Percentiles rank a stretch among this genome's conserved stretches.
These are phyloP conservation scores for Momotus momota DNA, from an alignment of 2,797 vertebrate genomes.

Conservation along the genomic window DNA sequence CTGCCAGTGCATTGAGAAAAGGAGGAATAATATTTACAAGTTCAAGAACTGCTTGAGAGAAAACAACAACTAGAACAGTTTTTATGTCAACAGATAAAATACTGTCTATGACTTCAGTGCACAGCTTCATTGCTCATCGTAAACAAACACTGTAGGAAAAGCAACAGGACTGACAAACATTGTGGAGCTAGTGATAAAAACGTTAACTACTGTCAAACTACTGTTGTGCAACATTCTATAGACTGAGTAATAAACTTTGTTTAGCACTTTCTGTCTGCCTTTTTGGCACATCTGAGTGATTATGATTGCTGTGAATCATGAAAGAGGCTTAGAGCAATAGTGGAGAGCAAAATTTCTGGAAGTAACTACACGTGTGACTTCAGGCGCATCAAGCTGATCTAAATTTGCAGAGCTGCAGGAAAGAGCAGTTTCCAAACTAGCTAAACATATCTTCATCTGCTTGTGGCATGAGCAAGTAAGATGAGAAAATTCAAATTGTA, in stretches of 20 bases:
- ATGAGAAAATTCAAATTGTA: not conserved
- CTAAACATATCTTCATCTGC: not conserved
- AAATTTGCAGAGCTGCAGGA: not conserved
- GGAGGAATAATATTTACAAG: not conserved
- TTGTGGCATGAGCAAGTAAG: not conserved
- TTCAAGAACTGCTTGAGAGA: not conserved
- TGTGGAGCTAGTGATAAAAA: not conserved
- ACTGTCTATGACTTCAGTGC: not conserved
- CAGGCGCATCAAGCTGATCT: not conserved
- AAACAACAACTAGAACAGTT: not conserved
- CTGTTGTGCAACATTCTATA: not conserved
- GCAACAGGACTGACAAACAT: not conserved
- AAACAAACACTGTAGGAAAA: slow-evolving; percentile 10
- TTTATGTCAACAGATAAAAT: not conserved
- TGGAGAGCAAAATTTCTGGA: not conserved
- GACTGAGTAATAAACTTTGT: not conserved
- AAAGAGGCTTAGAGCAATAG: not conserved
- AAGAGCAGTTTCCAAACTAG: not conserved
- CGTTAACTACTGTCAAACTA: not conserved
- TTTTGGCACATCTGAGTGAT: not conserved
- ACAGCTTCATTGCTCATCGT: not conserved
- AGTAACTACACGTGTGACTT: not conserved
- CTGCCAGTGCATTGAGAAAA: not conserved
- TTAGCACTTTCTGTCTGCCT: not conserved
- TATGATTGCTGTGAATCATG: not conserved